Evolutionary conservation across 2,113 vertebrate species (phyloP).

Genomic region (Chiloscyllium plagiosum): DNA sequence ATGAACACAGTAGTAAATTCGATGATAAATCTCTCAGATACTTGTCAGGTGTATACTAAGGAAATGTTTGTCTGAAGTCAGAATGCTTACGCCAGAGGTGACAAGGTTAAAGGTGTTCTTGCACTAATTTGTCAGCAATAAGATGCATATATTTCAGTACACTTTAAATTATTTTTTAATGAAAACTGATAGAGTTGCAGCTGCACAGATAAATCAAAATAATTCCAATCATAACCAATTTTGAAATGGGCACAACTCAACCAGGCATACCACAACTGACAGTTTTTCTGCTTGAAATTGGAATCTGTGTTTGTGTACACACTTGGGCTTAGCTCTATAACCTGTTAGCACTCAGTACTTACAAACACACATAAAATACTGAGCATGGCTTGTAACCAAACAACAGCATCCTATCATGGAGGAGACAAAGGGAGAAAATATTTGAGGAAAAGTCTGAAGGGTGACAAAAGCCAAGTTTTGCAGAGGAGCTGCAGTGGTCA

Average conservation of each 20-base stretch:
- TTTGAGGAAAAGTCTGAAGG: background rate
- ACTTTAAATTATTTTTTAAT: background rate
- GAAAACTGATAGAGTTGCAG: too few relatives aligned
- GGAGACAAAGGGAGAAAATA: background rate
- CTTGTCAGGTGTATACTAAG: background rate
- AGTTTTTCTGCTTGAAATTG: background rate
- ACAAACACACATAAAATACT: background rate
- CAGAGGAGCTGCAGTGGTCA: too few relatives aligned
- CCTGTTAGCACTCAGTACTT: background rate
- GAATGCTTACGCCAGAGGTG: background rate
- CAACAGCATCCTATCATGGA: background rate
- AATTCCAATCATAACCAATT: background rate
- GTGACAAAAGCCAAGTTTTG: background rate
- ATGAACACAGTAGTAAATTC: background rate
- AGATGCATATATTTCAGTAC: background rate
- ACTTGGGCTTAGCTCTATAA: background rate
- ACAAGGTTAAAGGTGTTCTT: background rate
- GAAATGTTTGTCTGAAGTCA: background rate
- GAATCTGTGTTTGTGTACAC: background rate
- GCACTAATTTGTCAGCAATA: background rate
- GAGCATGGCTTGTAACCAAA: background rate
- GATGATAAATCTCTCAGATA: background rate
- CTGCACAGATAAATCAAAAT: background rate
- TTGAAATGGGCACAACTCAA: background rate
- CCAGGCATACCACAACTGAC: background rate